Evolutionary conservation across 1,140 invertebrate genomes (phyloP).

Genomic region (Helicoverpa armigera): DNA sequence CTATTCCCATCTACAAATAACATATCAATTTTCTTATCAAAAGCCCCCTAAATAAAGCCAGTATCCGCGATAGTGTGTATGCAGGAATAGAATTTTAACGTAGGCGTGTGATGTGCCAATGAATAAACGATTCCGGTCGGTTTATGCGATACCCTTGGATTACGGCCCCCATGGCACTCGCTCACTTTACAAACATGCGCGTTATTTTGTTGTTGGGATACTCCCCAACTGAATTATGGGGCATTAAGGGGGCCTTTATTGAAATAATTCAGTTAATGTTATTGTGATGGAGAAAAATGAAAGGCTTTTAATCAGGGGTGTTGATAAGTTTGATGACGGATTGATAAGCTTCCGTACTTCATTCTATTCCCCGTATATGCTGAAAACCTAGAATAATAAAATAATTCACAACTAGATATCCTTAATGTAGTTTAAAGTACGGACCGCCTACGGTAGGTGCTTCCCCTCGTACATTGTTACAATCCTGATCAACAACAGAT

Average conservation of each 20-base stretch:
- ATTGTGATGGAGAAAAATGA: conserved; percentile 2
- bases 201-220: conserved; percentile 40
- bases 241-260: conserved; percentile 42
- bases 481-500: too few relatives aligned
- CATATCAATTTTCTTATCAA: too few relatives aligned
- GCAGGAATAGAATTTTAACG: conserved; percentile 76
- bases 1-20: too few relatives aligned
- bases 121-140: conserved; percentile 77
- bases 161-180: conserved; percentile 37
- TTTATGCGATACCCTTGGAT: conserved; percentile 66
- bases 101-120: conserved; percentile 74
- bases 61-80: conserved; percentile 1
- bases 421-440: too few relatives aligned
- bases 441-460: too few relatives aligned
- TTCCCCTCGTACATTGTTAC: too few relatives aligned
- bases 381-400: too few relatives aligned
- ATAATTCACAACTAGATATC: too few relatives aligned
- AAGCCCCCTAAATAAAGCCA: neutral
- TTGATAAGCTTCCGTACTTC: neutral
- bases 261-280: conserved; percentile 41
- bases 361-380: too few relatives aligned
- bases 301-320: neutral
- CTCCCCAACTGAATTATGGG: conserved; percentile 16
- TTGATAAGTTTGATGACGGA: neutral
- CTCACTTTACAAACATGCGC: conserved; percentile 25